phyloP scores from a whole-genome alignment of 2,888 invertebrate species.

The Zygothrica quintamaculata region DNA sequence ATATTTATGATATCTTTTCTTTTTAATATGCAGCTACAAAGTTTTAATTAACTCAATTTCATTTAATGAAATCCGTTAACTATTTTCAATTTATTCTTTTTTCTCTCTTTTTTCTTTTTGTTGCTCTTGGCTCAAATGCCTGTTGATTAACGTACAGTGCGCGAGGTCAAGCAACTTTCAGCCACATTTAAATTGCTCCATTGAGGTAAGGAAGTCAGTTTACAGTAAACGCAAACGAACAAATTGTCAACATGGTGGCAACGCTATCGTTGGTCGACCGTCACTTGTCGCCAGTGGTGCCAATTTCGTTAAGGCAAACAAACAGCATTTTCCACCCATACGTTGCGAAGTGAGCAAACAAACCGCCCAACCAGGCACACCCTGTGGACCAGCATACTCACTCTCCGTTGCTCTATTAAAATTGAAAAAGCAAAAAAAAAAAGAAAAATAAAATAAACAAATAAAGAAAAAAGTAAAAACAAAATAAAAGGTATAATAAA shows the following conservation, averaged over 20 bases:
- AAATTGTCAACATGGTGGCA: constrained; percentile 71
- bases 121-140: neutral
- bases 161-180: constrained; percentile 61
- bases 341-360: constrained; percentile 23
- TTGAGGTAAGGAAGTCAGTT: constrained; percentile 66
- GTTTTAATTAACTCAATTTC: neutral
- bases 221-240: constrained; percentile 50
- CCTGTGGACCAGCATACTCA: neutral
- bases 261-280: constrained; percentile 34
- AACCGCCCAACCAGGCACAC: constrained; percentile 1
- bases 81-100: neutral
- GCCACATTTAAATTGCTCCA: constrained; percentile 64
- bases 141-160: constrained; percentile 22
- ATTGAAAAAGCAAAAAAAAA: neutral
- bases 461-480: too few relatives aligned
- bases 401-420: neutral
- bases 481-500: too few relatives aligned
- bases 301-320: constrained; percentile 73
- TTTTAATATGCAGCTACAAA: neutral
- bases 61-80: constrained; percentile 6
- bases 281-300: constrained; percentile 41
- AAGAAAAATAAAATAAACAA: neutral
- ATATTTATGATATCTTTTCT: too few relatives aligned
- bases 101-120: neutral
- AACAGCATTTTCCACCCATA: constrained; percentile 32